Conservation (phyloP, 2,888 invertebrate species). For the Drosophila antonietae region DNA sequence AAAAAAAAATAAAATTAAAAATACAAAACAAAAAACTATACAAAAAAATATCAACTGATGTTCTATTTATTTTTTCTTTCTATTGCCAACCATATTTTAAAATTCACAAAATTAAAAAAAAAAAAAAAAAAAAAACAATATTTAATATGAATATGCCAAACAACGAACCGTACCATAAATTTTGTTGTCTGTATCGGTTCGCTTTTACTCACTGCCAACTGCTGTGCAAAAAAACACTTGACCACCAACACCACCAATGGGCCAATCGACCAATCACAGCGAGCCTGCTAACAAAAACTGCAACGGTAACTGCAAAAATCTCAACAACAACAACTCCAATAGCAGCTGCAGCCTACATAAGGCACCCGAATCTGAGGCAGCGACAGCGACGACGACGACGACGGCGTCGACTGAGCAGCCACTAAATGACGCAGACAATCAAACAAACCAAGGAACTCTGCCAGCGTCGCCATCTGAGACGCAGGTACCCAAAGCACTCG, state of each 20-base stretch:
- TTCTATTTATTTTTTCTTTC: conserved; percentile 76
- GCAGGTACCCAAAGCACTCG: conserved; percentile 45
- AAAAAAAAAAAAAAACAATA: conserved; percentile 40
- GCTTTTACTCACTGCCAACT: conserved; percentile 83
- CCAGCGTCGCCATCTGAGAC: conserved; percentile 77
- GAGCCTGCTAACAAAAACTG: conserved; percentile 60
- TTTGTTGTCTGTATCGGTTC: conserved; percentile 74
- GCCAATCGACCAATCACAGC: conserved; percentile 19
- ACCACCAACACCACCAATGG: conserved; percentile 16
- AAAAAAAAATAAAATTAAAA: conserved; percentile 11
- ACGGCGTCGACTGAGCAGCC: conserved; percentile 20
- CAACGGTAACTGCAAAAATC: conserved; percentile 74
- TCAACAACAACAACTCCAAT: conserved; percentile 72
- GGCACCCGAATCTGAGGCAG: not conserved
- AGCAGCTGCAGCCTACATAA: conserved; percentile 57
- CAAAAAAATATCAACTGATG: conserved; percentile 64
- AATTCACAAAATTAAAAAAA: conserved; percentile 47
- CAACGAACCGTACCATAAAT: conserved; percentile 52
- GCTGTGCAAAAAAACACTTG: conserved; percentile 75
- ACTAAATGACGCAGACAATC: conserved; percentile 69
- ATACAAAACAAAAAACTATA: conserved; percentile 7
- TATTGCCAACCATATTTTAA: conserved; percentile 68
- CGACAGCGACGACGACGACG: not conserved
- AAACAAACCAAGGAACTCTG: conserved; percentile 84
- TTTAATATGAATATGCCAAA: conserved; percentile 37